Evolutionary conservation across 2,797 vertebrate genomes (phyloP).

Genomic region (Mareca penelope): DNA sequence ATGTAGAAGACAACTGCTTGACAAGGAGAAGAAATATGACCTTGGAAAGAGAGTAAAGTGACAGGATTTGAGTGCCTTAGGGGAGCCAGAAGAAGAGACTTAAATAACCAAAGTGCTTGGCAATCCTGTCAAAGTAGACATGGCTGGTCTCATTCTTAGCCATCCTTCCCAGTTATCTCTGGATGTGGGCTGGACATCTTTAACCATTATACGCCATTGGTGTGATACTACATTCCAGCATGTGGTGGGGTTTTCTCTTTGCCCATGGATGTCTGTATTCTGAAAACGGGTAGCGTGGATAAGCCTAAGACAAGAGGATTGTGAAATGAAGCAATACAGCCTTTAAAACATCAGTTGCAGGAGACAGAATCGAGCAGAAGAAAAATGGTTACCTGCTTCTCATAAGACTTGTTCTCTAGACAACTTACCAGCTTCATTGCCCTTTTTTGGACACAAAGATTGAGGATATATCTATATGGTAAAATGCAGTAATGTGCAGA

Average conservation of each 20-base stretch:
- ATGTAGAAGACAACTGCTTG: neutral
- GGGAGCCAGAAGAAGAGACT: neutral
- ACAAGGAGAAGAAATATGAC: neutral
- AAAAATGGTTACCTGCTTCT: neutral
- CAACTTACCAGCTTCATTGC: too few relatives aligned
- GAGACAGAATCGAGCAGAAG: neutral
- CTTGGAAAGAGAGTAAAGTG: neutral
- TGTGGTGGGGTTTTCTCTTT: neutral
- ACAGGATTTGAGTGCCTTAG: neutral
- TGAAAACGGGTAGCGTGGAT: neutral
- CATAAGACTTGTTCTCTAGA: too few relatives aligned
- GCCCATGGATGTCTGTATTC: neutral
- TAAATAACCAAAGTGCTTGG: neutral
- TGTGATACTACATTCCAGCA: neutral
- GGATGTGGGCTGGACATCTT: neutral
- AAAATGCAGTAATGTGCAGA: neutral
- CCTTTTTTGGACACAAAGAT: too few relatives aligned
- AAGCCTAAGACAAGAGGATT: neutral
- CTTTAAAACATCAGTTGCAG: neutral
- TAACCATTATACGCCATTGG: neutral
- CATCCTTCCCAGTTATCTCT: neutral
- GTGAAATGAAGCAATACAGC: neutral
- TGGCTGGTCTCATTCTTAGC: neutral
- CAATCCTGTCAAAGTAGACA: neutral
- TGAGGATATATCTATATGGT: neutral